Percentiles rank a stretch among this genome's conserved stretches.
Conservation (phyloP, 2,888 invertebrate species). For the Caenorhabditis sp. region DNA sequence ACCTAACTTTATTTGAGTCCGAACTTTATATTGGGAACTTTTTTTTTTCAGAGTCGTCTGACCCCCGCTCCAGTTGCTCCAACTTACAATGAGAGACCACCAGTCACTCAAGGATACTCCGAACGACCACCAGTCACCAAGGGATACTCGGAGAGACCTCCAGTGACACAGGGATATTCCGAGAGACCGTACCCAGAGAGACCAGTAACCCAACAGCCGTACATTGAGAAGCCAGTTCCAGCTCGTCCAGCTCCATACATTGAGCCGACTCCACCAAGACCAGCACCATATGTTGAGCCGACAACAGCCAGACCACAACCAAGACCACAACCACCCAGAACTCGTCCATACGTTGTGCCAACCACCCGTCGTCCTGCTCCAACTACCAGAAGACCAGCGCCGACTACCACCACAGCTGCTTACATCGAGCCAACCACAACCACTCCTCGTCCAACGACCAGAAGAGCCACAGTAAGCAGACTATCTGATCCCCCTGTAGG, state of each 20-base stretch:
- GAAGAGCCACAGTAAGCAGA: constrained; percentile 50
- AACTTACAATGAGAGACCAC: constrained; percentile 42
- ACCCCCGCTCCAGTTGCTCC: constrained; percentile 46
- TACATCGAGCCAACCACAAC: constrained; percentile 56
- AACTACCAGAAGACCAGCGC: constrained; percentile 29
- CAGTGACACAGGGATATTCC: constrained; percentile 18
- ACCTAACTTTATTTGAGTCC: neutral
- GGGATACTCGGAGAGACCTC: constrained; percentile 25
- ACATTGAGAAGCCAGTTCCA: constrained; percentile 36
- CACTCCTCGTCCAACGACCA: constrained; percentile 50
- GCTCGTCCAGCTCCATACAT: constrained; percentile 44
- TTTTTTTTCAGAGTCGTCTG: constrained; percentile 36
- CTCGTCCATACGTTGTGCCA: constrained; percentile 46
- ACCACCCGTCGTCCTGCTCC: constrained; percentile 40
- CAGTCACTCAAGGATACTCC: constrained; percentile 37
- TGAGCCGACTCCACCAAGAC: constrained; percentile 21
- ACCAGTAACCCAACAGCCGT: constrained; percentile 18
- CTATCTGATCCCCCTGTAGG: constrained; percentile 25
- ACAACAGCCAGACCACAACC: constrained; percentile 48
- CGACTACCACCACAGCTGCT: constrained; percentile 31
- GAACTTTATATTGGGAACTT: neutral
- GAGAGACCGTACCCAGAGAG: constrained; percentile 10
- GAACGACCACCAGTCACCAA: constrained; percentile 41
- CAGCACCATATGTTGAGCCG: constrained; percentile 50
- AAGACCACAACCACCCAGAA: constrained; percentile 56